These are phyloP conservation scores for Apodemia mormo DNA, from an alignment of 2,888 invertebrate species.

Conservation along the genomic window DNA sequence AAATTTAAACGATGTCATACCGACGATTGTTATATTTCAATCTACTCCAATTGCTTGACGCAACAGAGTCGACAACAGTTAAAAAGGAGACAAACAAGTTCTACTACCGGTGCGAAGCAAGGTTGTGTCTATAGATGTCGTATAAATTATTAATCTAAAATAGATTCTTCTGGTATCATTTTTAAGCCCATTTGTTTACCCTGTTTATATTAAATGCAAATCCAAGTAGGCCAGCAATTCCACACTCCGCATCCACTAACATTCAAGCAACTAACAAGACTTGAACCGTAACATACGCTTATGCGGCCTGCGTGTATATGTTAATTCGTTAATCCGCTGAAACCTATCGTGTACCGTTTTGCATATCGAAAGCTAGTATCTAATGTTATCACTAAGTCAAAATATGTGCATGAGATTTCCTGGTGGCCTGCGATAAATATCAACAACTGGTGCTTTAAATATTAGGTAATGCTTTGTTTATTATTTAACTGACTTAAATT, in stretches of 20 bases:
- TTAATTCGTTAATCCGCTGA: constrained; percentile 45
- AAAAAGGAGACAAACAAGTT: too few species aligned
- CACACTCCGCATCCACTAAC: constrained; percentile 25
- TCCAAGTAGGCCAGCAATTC: constrained; percentile 26
- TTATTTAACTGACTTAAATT: background rate
- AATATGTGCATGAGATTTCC: constrained; percentile 31
- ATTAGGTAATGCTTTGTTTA: background rate
- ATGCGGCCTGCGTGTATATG: constrained; percentile 43
- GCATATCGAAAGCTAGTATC: constrained; percentile 68
- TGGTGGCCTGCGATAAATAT: constrained; percentile 34
- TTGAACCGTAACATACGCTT: constrained; percentile 42
- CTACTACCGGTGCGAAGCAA: too few species aligned
- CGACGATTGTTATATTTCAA: too few species aligned
- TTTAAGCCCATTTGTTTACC: background rate
- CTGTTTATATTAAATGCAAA: constrained; percentile 11
- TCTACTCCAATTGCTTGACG: too few species aligned
- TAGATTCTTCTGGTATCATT: background rate
- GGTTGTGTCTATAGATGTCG: too few species aligned
- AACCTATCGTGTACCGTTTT: constrained; percentile 58
- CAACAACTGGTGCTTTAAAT: background rate
- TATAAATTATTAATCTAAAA: background rate
- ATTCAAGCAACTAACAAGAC: constrained; percentile 30
- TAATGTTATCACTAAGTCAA: constrained; percentile 46
- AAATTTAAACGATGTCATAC: too few species aligned
- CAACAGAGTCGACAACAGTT: too few species aligned